Percentiles rank a stretch among this genome's conserved stretches.
Conservation (phyloP, 2,797 vertebrate species). For the Lutjanus campechanus region DNA sequence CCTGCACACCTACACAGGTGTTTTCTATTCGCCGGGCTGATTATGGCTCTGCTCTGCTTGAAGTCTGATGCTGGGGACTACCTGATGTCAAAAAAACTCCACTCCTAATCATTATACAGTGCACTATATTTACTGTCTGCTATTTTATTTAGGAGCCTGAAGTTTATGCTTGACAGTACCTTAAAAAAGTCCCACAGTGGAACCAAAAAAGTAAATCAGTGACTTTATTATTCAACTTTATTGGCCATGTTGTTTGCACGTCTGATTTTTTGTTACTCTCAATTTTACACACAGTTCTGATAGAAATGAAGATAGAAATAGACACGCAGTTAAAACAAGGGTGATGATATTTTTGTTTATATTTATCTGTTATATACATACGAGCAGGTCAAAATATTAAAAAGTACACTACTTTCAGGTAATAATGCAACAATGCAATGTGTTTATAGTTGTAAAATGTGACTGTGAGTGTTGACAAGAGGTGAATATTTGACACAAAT, state of each 20-base stretch:
- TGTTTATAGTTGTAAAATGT: neutral
- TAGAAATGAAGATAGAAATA: no score
- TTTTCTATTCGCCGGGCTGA: neutral
- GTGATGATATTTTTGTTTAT: no score
- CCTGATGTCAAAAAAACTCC: neutral
- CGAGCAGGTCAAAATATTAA: neutral
- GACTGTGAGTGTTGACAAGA: neutral
- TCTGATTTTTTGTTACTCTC: no score
- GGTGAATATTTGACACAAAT: no score
- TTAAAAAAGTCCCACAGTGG: neutral
- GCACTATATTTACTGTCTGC: neutral
- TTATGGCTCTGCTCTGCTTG: neutral
- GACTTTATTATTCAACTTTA: no score
- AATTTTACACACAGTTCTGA: no score
- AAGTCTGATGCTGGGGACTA: neutral
- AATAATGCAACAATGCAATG: neutral
- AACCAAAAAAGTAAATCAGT: neutral
- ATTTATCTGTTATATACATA: no score
- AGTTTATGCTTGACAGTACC: no score
- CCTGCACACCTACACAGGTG: neutral
- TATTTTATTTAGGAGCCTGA: neutral
- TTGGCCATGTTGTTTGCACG: no score
- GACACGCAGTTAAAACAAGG: no score
- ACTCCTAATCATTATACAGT: neutral
- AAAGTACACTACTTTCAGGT: neutral